A percentile compares a stretch with the other conserved stretches of the same genome.
Evolutionary conservation across 2,888 invertebrate species (phyloP).

Genomic region (Catotricha subobsoleta): DNA sequence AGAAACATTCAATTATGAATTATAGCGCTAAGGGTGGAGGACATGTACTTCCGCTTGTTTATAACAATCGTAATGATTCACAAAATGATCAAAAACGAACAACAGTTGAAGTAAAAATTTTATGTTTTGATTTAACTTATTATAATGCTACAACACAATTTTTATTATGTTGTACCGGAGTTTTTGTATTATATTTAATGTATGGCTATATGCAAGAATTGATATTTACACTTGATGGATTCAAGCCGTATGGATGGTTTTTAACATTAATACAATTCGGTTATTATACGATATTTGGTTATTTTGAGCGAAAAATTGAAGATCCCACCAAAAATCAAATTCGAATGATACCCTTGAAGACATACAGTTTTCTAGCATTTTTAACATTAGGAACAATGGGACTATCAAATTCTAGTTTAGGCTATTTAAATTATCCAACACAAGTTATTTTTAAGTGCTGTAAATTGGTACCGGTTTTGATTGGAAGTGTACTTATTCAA

Average conservation of each 20-base stretch:
- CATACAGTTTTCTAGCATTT: constrained; percentile 65
- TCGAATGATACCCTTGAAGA: constrained; percentile 60
- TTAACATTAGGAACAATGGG: constrained; percentile 92
- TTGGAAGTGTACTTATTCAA: constrained; percentile 85
- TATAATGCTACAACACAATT: constrained; percentile 53
- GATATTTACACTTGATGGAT: constrained; percentile 78
- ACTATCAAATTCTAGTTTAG: constrained; percentile 82
- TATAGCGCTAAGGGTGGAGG: too few relatives aligned
- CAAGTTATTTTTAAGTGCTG: constrained; percentile 97
- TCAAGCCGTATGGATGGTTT: constrained; percentile 80
- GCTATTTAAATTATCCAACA: constrained; percentile 90
- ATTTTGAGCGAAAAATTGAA: constrained; percentile 43
- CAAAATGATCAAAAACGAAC: too few relatives aligned
- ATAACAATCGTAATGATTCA: too few relatives aligned
- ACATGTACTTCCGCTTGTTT: too few relatives aligned
- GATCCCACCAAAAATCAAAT: constrained; percentile 33
- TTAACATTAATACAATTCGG: constrained; percentile 82
- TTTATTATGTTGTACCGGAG: constrained; percentile 53
- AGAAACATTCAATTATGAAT: too few relatives aligned
- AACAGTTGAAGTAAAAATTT: constrained; percentile 45
- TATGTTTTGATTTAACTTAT: constrained; percentile 54
- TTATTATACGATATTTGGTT: constrained; percentile 66
- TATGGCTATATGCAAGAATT: constrained; percentile 88
- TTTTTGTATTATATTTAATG: constrained; percentile 72
- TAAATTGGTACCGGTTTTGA: constrained; percentile 86